Conservation (phyloP, 2,113 vertebrate genomes). For the Hippocampus mohnikei region DNA sequence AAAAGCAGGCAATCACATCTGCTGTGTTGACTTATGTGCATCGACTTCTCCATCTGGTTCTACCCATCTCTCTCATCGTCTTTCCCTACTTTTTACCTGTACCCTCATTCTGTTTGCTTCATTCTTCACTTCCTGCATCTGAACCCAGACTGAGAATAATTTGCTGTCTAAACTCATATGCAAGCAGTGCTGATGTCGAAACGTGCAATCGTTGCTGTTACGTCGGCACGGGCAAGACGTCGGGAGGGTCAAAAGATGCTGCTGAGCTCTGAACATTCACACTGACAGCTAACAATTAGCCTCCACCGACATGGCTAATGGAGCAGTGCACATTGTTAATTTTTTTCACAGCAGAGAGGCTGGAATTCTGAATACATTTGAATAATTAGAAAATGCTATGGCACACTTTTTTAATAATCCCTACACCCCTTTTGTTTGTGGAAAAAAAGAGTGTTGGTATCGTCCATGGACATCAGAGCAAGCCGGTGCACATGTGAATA, state of each 20-base stretch:
- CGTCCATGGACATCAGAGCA: constrained; percentile 31
- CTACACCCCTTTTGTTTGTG: constrained; percentile 25
- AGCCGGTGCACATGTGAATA: constrained; percentile 4
- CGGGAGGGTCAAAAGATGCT: constrained; percentile 31
- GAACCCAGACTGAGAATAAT: neutral
- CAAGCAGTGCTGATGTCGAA: neutral
- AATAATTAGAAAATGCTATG: constrained; percentile 63
- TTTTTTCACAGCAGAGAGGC: constrained; percentile 61
- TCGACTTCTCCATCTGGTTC: constrained; percentile 20
- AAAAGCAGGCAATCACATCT: constrained; percentile 26
- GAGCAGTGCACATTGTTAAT: constrained; percentile 68
- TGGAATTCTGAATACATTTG: constrained; percentile 70
- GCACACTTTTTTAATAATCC: constrained; percentile 33
- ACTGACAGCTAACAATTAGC: constrained; percentile 73
- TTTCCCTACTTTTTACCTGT: constrained; percentile 9
- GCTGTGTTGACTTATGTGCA: constrained; percentile 19
- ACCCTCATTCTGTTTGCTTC: neutral
- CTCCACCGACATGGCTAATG: constrained; percentile 58
- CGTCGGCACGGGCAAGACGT: constrained; percentile 10
- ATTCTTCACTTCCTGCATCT: constrained; percentile 5
- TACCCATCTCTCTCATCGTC: constrained; percentile 3
- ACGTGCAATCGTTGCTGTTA: neutral
- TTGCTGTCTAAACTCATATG: neutral
- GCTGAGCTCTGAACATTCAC: constrained; percentile 52
- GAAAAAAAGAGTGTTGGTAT: constrained; percentile 37